Evolutionary conservation across 2,888 invertebrate species (phyloP), one percentile per base, ranked within the genome.

Genomic region (Chymomyza amoena): DNA sequence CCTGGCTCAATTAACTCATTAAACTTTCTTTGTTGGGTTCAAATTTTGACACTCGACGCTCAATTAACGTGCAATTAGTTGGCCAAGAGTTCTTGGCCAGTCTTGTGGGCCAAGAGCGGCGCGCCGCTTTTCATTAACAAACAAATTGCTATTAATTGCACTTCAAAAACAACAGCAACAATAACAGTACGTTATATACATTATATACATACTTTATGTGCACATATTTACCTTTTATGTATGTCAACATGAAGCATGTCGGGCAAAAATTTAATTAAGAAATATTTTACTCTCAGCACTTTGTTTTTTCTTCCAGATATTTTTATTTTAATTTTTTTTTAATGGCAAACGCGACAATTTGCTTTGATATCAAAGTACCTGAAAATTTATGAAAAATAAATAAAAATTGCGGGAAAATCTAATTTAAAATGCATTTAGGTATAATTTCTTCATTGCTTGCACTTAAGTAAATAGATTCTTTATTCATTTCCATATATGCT

Each of bases 401-500:
- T 54, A 20, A 54, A 54, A 45, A 13, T 4, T 45, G 13, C 3
- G 2, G 4, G 32, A 45, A 45, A 45, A 13, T 45, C 13, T 3
- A 45, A 13, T 45, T 45, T 4, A 45, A 45, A 45, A 45, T 64
- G 70, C 64, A 70, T 70, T 70, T 61, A 51, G 64, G 62, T 70
- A 45, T 10, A 45, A 13, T 13, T 45, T 45, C 4, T 45, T 45
- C 39, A 45, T 71, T 68, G 62, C 60, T 73, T 87, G 82, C 83
- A 85, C 79, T 73, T 80, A 82, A 78, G 74, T 82, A 87, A 87
- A 78, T 82, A 78, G 66, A 69, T 61, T 65, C 70, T 83, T 82
- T 87, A 87, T 87, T 87, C 62, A 63, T 64, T 60, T 57, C 25
- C 20, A 57, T 20, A 57, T 65, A 2, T 9, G 15, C n/a, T 10